These are phyloP conservation scores for Cebus imitator DNA, from an alignment of 2,113 vertebrate genomes.

Conservation along the genomic window DNA sequence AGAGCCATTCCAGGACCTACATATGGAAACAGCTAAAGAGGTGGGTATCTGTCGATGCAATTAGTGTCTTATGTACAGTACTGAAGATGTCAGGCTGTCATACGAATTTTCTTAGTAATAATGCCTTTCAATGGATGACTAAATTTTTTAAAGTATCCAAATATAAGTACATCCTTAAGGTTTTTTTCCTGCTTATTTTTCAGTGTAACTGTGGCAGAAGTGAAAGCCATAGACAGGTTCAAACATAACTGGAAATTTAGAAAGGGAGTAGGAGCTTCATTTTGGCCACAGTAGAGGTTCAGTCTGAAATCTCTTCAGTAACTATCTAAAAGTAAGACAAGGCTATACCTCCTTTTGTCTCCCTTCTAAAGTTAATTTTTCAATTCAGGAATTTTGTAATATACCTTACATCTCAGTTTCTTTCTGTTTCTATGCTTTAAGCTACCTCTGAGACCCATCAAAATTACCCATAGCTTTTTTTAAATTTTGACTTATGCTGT, in stretches of 20 bases:
- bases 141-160: not conserved
- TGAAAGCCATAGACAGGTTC: not conserved
- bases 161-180: not conserved
- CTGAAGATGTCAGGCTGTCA: not conserved
- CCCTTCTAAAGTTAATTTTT: constrained; percentile 28
- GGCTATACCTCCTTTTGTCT: not conserved
- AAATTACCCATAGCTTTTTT: constrained; percentile 25
- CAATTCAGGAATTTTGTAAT: not conserved
- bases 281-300: not conserved
- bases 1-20: not conserved
- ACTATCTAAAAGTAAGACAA: not conserved
- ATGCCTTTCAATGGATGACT: not conserved
- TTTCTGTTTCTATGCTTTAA: constrained; percentile 21
- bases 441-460: not conserved
- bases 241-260: constrained; percentile 20
- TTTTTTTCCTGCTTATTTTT: not conserved
- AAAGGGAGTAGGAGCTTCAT: not conserved
- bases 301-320: not conserved
- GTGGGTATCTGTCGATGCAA: not conserved
- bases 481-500: constrained; percentile 30
- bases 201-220: not conserved
- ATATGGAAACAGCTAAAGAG: not conserved
- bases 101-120: not conserved
- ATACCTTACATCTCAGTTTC: not conserved
- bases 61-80: accelerated